These are phyloP conservation scores for Dorcus parallelipipedus DNA, from an alignment of 2,888 invertebrate genomes.

Conservation along the genomic window DNA sequence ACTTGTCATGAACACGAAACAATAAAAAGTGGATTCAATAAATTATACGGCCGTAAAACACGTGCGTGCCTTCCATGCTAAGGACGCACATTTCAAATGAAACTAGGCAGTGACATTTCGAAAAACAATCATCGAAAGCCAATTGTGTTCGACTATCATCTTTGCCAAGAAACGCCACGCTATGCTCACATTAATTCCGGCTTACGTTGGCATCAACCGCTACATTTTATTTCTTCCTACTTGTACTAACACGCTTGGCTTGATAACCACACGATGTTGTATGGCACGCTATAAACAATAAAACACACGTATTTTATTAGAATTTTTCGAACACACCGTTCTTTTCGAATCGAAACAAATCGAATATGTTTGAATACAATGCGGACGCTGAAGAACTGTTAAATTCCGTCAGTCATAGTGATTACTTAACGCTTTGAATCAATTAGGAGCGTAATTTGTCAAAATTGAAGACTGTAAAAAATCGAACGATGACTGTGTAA, in stretches of 20 bases:
- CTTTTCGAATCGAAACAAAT: too few relatives aligned
- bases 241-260: too few relatives aligned
- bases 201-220: background rate
- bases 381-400: background rate
- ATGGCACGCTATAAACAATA: too few relatives aligned
- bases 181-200: constrained; percentile 1
- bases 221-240: too few relatives aligned
- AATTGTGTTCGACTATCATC: background rate
- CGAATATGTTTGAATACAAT: too few relatives aligned
- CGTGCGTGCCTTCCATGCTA: constrained; percentile 1
- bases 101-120: constrained; percentile 2
- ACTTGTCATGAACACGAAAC: background rate
- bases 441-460: background rate
- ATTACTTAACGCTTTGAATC: background rate
- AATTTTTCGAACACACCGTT: too few relatives aligned
- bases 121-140: background rate
- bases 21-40: constrained; percentile 2
- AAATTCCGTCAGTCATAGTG: background rate
- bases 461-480: background rate
- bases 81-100: background rate
- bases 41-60: constrained; percentile 1
- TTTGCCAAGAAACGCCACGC: background rate
- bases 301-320: too few relatives aligned
- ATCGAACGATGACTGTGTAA: background rate
- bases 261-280: too few relatives aligned